These are phyloP conservation scores for Parus major DNA, from an alignment of 2,113 vertebrate genomes.

Conservation along the genomic window DNA sequence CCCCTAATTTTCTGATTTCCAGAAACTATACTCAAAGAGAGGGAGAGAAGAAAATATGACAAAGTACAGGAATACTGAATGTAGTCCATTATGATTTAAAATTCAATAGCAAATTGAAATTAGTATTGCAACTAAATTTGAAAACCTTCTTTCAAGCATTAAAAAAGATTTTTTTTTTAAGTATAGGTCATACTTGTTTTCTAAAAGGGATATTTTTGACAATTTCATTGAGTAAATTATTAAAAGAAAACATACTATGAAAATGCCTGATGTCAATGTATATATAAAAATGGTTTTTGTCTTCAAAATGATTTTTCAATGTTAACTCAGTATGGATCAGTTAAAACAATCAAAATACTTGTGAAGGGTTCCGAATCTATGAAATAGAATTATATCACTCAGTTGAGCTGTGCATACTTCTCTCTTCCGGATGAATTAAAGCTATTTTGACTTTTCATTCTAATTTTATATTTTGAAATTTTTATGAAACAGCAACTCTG, in stretches of 20 bases:
- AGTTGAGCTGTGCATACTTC: accelerated
- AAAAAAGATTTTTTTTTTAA: background rate
- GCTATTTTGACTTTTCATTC: background rate
- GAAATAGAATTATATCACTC: background rate
- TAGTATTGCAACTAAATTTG: background rate
- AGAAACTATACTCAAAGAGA: background rate
- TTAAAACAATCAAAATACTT: background rate
- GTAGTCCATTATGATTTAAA: background rate
- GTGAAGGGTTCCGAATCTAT: background rate
- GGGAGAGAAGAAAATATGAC: background rate
- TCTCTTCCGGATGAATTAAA: background rate
- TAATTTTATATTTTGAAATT: background rate
- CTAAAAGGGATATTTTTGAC: background rate
- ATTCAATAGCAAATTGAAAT: background rate
- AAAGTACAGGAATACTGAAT: background rate
- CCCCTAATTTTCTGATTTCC: background rate
- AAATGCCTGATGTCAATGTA: background rate
- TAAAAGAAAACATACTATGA: background rate
- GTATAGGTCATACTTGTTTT: background rate
- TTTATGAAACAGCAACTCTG: background rate
- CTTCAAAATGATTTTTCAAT: background rate
- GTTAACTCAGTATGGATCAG: background rate
- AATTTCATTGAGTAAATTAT: background rate
- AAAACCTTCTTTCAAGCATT: background rate
- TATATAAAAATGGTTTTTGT: background rate